Conservation (phyloP, 2,113 vertebrate genomes). For the Cheilinus undulatus region DNA sequence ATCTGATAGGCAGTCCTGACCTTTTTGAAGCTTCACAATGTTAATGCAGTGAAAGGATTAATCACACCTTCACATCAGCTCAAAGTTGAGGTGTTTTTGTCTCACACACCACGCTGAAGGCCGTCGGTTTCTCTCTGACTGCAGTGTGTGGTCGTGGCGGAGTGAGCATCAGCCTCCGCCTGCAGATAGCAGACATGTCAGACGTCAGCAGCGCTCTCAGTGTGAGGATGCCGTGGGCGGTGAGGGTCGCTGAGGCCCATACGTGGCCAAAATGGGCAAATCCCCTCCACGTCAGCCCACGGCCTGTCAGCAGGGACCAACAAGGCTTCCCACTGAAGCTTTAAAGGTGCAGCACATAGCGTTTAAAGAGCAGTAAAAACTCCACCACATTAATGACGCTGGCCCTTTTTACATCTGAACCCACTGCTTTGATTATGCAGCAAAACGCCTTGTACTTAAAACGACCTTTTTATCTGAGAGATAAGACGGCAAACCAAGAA, state of each 20-base stretch:
- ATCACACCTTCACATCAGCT: conserved; percentile 44
- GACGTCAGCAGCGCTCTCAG: conserved; percentile 68
- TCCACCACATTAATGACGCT: conserved; percentile 18
- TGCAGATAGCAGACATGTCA: conserved; percentile 56
- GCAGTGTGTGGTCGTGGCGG: conserved; percentile 56
- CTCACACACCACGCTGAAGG: conserved; percentile 17
- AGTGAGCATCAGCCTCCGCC: conserved; percentile 56
- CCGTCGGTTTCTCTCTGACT: conserved; percentile 63
- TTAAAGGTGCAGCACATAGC: conserved; percentile 34
- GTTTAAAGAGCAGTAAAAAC: conserved; percentile 26
- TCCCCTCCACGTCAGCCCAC: conserved; percentile 65
- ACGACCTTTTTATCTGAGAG: conserved; percentile 3
- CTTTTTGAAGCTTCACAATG: conserved; percentile 33
- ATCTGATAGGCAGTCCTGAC: conserved; percentile 53
- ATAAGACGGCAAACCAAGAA: too few species aligned
- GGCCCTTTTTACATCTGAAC: conserved; percentile 2
- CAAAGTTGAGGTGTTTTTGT: conserved; percentile 15
- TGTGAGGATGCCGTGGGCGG: conserved; percentile 57
- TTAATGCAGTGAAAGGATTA: conserved; percentile 44
- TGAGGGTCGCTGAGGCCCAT: conserved; percentile 62
- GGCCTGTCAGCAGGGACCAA: conserved; percentile 31
- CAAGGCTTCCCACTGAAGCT: conserved; percentile 47
- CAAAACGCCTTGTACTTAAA: not conserved
- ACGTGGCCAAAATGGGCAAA: conserved; percentile 64
- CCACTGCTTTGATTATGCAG: conserved; percentile 3